These are phyloP conservation scores for Allacma fusca DNA, from an alignment of 2,888 invertebrate species.

Conservation along the genomic window DNA sequence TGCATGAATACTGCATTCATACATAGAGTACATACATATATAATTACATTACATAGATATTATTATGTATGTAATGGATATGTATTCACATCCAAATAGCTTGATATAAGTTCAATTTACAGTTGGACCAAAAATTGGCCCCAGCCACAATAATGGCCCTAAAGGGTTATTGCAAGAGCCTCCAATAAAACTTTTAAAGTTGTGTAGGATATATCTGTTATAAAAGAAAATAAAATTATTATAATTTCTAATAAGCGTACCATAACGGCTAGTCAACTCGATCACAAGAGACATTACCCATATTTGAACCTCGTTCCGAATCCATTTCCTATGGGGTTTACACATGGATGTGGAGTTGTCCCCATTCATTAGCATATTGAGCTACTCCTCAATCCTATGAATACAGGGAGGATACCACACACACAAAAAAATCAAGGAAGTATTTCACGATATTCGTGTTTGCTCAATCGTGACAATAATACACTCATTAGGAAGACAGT, in stretches of 20 bases:
- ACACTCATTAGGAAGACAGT: conserved; percentile 4
- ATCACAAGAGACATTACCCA: not conserved
- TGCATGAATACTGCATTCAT: too few species aligned
- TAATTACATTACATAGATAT: too few species aligned
- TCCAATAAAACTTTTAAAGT: not conserved
- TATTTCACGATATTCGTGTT: conserved; percentile 11
- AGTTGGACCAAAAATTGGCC: too few species aligned
- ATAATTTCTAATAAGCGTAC: conserved; percentile 4
- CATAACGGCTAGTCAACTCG: not conserved
- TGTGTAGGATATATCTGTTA: too few species aligned
- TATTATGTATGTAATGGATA: too few species aligned
- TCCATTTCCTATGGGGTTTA: not conserved
- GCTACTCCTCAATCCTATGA: too few species aligned
- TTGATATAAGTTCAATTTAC: too few species aligned
- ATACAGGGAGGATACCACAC: not conserved
- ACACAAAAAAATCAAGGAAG: not conserved
- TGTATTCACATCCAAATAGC: too few species aligned
- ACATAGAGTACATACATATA: too few species aligned
- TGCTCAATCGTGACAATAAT: conserved; percentile 16
- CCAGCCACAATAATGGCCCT: not conserved
- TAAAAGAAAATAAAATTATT: not conserved
- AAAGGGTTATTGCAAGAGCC: not conserved
- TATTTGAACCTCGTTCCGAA: not conserved
- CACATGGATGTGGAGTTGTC: too few species aligned
- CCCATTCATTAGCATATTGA: too few species aligned